Evolutionary conservation across 2,113 vertebrate species (phyloP), one percentile per base, ranked within the genome.

Genomic region (Brachypodius melanocephalos): DNA sequence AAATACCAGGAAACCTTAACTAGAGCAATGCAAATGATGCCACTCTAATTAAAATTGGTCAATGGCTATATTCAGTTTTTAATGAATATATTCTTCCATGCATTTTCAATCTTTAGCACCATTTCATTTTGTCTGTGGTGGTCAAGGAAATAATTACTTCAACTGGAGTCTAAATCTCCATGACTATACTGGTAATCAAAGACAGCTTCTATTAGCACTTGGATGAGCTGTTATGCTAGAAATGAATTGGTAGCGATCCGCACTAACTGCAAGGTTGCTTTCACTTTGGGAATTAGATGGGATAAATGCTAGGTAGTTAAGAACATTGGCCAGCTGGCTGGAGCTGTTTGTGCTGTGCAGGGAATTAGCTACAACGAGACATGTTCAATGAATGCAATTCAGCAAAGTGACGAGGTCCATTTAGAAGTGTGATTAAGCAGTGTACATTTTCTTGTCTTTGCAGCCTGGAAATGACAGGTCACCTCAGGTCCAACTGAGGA

Each of bases 61-160:
- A 75, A 90, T 24, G 65, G 49, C 20, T 77, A 69, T 65, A 95
- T 92, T 95, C 49, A 73, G 32, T 46, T 96, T 91, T 96, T 93
- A 96, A 95, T 95, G 43, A 97, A 93, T 91, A 67, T 68, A 51
- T 83, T 93, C 77, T 90, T 82, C 65, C 78, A 52, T 61, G 52
- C 52, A 55, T 96, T 97, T 91, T 78, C 61, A 89, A 31, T 85
- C 51, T 94, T 49, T 80, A 66, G 31, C 81, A 95, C 40, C 31
- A 79, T 95, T 91, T 94, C 66, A 75, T 49, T 89, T 95, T 89
- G 59, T 92, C 85, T 92, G 0, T 75, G 57, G 63, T 94, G 76
- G 72, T 91, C 75, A 49, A 93, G 54, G 93, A 92, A 82, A 91
- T 91, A 93, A 90, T 93, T 96, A 83, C 84, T 97, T 97, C 92